phyloP scores from a whole-genome alignment of 92 coral and sea anemone species.

The Zoanthus sociatus region DNA sequence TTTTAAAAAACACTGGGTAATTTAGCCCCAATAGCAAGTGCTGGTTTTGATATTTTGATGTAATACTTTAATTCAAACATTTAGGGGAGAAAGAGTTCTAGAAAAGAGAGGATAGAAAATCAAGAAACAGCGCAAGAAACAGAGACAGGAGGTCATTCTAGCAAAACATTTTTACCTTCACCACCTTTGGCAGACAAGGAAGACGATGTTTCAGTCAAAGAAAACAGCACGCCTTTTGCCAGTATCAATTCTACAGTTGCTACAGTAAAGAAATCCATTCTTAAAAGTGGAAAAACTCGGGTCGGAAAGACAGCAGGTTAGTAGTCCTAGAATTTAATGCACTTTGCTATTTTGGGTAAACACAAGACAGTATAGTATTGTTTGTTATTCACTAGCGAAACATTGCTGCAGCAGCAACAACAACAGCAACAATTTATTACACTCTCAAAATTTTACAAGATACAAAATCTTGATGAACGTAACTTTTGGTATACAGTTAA shows the following conservation, averaged over 20 bases:
- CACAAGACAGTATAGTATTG: not conserved
- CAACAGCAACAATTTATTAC: no score
- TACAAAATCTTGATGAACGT: no score
- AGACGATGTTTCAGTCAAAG: not conserved
- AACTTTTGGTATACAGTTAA: no score
- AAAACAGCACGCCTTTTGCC: not conserved
- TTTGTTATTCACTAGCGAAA: not conserved
- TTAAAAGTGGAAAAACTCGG: constrained; percentile 41
- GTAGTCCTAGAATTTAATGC: no score
- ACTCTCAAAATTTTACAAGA: no score
- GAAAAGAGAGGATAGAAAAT: not conserved
- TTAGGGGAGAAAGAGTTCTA: not conserved
- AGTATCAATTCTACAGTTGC: constrained; percentile 10
- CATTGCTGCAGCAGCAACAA: not conserved
- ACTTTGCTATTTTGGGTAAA: not conserved
- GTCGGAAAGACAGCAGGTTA: constrained; percentile 24
- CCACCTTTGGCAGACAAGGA: not conserved
- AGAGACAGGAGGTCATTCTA: not conserved
- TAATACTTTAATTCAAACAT: not conserved
- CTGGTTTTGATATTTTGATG: no score
- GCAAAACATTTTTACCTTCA: not conserved
- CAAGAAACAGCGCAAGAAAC: not conserved
- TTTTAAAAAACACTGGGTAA: no score
- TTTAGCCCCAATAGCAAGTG: no score
- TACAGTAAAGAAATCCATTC: constrained; percentile 46